These are phyloP conservation scores for Atrina japonica DNA, from an alignment of 2,888 invertebrate species.

Conservation along the genomic window DNA sequence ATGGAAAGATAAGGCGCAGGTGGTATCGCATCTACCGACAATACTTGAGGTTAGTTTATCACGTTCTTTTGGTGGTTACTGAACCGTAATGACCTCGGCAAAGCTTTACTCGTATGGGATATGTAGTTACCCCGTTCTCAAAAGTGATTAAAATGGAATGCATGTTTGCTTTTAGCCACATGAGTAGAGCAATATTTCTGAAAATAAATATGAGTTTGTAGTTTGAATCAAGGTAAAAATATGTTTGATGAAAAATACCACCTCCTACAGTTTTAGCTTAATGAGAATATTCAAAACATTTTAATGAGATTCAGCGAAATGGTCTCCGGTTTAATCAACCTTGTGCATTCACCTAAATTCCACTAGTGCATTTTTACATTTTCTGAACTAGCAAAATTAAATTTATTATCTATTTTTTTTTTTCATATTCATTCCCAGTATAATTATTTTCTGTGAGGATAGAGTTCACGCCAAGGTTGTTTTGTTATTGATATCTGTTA, in stretches of 20 bases:
- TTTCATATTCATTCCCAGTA: no score
- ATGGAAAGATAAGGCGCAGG: conserved; percentile 31
- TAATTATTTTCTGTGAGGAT: no score
- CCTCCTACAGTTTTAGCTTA: conserved; percentile 23
- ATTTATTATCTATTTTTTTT: background rate
- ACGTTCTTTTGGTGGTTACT: conserved; percentile 25
- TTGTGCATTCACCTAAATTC: conserved; percentile 19
- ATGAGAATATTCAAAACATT: conserved; percentile 30
- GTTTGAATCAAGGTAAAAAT: conserved; percentile 2
- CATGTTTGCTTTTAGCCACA: background rate
- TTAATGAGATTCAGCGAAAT: conserved; percentile 16
- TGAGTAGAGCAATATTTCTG: background rate
- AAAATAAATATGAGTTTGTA: conserved; percentile 13
- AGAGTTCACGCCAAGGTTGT: no score
- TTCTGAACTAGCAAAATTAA: background rate
- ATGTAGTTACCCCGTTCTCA: conserved; percentile 13
- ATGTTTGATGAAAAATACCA: conserved; percentile 3
- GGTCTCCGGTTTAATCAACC: conserved; percentile 22
- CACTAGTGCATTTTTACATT: conserved; percentile 11
- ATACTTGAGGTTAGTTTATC: conserved; percentile 33
- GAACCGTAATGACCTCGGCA: conserved; percentile 34
- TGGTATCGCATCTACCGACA: conserved; percentile 24
- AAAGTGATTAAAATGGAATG: conserved; percentile 18
- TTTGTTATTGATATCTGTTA: no score
- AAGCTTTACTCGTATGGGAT: conserved; percentile 14